Evolutionary conservation across 2,797 vertebrate genomes (phyloP).

Genomic region (Oophaga sylvatica): DNA sequence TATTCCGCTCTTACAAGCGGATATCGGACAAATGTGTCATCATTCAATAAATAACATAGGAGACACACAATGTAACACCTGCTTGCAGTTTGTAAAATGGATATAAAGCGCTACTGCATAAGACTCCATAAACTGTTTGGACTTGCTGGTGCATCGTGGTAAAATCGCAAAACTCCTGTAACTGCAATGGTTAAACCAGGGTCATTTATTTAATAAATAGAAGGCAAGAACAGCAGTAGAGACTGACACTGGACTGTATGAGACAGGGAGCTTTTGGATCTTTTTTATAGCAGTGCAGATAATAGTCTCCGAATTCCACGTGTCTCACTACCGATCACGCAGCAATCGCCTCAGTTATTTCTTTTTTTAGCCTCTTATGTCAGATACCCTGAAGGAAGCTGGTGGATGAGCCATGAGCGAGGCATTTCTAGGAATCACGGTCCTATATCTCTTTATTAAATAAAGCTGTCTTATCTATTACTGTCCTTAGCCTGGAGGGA

Average conservation of each 20-base stretch:
- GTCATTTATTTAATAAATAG: no score
- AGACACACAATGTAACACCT: no score
- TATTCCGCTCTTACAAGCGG: no score
- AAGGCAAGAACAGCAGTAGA: no score
- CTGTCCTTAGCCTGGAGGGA: neutral
- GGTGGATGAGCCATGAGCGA: neutral
- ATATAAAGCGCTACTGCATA: neutral
- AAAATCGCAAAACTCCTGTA: no score
- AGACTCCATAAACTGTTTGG: neutral
- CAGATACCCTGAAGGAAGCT: neutral
- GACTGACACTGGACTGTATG: no score
- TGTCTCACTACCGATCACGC: neutral
- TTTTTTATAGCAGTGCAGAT: no score
- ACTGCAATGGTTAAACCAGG: no score
- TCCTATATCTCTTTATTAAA: neutral
- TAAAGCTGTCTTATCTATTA: constrained; percentile 5
- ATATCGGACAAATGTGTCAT: neutral
- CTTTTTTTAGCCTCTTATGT: neutral
- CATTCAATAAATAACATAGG: neutral
- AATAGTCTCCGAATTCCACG: no score
- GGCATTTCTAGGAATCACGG: constrained; percentile 1
- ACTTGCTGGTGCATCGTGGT: no score
- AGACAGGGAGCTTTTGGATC: no score
- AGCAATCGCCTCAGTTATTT: neutral
- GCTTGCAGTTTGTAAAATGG: neutral